Base-by-base conservation (phyloP, 2,888 invertebrate species). In the Smittia aterrima region DNA sequence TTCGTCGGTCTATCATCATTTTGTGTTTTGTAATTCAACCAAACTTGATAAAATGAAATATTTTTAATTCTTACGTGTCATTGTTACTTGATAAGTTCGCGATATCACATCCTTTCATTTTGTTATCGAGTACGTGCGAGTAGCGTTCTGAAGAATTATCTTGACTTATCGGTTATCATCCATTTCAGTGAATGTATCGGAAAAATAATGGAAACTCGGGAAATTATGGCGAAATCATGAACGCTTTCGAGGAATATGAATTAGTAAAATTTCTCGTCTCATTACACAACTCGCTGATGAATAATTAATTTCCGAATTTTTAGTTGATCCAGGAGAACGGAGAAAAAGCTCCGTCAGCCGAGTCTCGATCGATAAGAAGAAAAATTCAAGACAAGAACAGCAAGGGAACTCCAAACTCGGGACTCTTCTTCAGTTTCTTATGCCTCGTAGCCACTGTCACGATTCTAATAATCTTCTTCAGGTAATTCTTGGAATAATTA, bases 351-450 rank as follows among this genome's bases (percentile, higher is more conserved):
- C 32, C 32, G 9, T 53, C 27, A 16, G 58, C 58, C 20, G 70
- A 40, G 20, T 22, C 47, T 0, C 1, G 16, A 47, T 24, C 67
- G 13, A 54, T 70, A 13, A 54, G 53, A n/a, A 24, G 27, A 9
- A 70, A 70, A 16, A 53, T 70, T 11, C 53, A 70, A 9, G 54
- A 70, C 3, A 70, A 70, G n/a, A 25, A 54, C 13, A n/a, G 67
- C 78, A 81, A 27, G 79, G 81, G 32, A 81, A 80, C 73, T 78
- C 78, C 20, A 77, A 75, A 68, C 75, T 73, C 27, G 76, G 81
- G 81, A 1, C 77, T 83, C 0, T 82, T 82, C 76, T 74, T 82
- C 54, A 83, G 82, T 62, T 83, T 83, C 78, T 75, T 83, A 1
- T 83, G 83, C 75, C 77, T 83, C 53, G 79, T 82, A 66, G 74